phyloP scores from a whole-genome alignment of 2,797 vertebrate species.

The Yasuhikotakia modesta region DNA sequence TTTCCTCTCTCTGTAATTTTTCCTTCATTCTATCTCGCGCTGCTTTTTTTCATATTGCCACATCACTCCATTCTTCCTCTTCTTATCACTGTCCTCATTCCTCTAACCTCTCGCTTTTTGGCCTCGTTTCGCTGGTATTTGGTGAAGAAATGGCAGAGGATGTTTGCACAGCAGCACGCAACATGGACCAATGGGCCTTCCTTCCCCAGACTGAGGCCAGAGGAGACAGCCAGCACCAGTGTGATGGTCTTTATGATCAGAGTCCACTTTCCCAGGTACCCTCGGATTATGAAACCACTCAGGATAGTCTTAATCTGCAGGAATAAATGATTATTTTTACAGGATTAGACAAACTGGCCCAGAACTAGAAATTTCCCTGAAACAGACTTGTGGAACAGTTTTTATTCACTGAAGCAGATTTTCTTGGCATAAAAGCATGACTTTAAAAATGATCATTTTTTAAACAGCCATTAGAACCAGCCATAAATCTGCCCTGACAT shows the following conservation, averaged over 20 bases:
- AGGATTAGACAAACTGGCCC: neutral
- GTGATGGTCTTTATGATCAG: conserved; percentile 95
- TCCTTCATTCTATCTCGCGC: conserved; percentile 39
- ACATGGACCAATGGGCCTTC: conserved; percentile 96
- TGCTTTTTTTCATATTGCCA: conserved; percentile 14
- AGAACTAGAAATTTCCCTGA: conserved; percentile 3
- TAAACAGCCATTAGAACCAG: conserved; percentile 7
- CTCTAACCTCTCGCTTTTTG: conserved; percentile 88
- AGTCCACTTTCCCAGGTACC: conserved; percentile 97
- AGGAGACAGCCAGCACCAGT: conserved; percentile 92
- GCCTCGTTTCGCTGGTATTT: conserved; percentile 97
- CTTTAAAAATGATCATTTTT: conserved; percentile 9
- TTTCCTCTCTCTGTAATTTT: conserved; percentile 11
- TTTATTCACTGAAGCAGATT: conserved; percentile 40
- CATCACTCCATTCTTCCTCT: neutral
- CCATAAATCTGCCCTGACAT: conserved; percentile 23
- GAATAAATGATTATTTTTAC: neutral
- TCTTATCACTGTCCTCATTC: conserved; percentile 1
- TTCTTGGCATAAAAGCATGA: conserved; percentile 15
- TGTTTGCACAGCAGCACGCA: conserved; percentile 96
- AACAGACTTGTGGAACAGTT: neutral
- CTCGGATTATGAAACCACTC: conserved; percentile 96
- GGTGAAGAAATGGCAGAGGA: conserved; percentile 93
- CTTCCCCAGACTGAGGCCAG: conserved; percentile 91
- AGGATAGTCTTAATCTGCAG: conserved; percentile 96